A percentile compares a stretch with the other conserved stretches of the same genome.
phyloP scores from a whole-genome alignment of 2,888 invertebrate genomes.

The Agonopterix heracliana region DNA sequence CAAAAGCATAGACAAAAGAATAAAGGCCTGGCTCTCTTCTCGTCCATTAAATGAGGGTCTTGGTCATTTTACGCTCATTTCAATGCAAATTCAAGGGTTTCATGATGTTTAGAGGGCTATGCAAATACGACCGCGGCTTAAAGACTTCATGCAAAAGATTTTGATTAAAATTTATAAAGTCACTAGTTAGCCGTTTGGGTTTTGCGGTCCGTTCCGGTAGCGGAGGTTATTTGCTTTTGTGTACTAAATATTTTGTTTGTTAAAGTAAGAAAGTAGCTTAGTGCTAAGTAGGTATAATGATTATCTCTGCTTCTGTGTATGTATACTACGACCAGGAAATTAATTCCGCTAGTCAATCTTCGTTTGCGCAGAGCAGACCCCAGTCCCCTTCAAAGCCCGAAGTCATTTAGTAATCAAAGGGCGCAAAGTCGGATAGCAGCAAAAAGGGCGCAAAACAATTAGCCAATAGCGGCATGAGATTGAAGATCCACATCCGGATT shows the following conservation, averaged over 20 bases:
- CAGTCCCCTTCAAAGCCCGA: no score
- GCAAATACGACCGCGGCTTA: slow-evolving; percentile 45
- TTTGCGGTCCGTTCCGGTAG: not conserved
- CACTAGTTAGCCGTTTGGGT: slow-evolving; percentile 16
- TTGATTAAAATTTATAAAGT: slow-evolving; percentile 66
- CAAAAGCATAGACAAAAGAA: slow-evolving; percentile 56
- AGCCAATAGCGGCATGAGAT: no score
- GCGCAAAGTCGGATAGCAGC: no score
- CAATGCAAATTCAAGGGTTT: slow-evolving; percentile 68
- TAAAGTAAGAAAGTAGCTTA: no score
- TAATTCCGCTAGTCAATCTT: no score
- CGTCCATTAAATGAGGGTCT: slow-evolving; percentile 57
- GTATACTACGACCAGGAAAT: no score
- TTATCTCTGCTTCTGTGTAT: no score
- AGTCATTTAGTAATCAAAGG: no score
- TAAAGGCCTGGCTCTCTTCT: slow-evolving; percentile 43
- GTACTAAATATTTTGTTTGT: not conserved
- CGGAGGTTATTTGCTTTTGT: not conserved
- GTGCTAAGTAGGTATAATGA: no score
- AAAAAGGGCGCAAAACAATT: no score
- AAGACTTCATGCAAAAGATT: slow-evolving; percentile 43
- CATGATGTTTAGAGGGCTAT: slow-evolving; percentile 60
- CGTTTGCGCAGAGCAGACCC: no score
- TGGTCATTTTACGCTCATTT: slow-evolving; percentile 68
- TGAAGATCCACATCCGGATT: no score